Base-by-base conservation (phyloP, 2,888 invertebrate species). In the Amphipoea lucens region DNA sequence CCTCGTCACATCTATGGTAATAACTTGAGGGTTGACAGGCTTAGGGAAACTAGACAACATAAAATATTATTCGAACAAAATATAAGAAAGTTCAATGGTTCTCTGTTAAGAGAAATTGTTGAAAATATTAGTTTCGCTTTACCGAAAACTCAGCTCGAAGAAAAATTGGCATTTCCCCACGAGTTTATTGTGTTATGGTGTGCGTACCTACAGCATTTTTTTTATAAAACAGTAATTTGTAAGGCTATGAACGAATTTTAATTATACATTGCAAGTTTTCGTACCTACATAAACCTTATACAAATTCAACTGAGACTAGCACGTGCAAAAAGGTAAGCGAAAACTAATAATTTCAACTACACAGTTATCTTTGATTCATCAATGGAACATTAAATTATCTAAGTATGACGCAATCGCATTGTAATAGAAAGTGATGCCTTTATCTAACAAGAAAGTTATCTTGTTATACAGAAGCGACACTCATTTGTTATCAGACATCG, bases 1-100 rank as follows among this genome's bases (percentile, higher is more conserved):
- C 81, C 87, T 90, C 90, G 87, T 91, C 91, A 90, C 89, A 90
- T 90, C 85, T 91, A 91, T 90, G 91, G 87, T 89, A 90, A 92
- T 91, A 90, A 87, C 73, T 67, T 63, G 71, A 93, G 92, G 91
- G 92, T 63, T 92, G 91, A 72, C 89, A 67, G 57, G 71, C 17
- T 63, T 48, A 29, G 7, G 14, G 66, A 69, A 66, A 79, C 71
- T 74, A 85, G 68, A 65, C n/a, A 65, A 78, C 36, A 65, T 70
- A 73, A 72, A 79, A 86, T 76, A 76, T 79, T 66, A 51, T 72
- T 54, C 11, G 36, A 69, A 75, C 17, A 70, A 74, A 74, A 79
- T 36, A 69, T 62, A 54, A 57, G 40, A 73, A 60, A 65, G 23
- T 29, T 57, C 57, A 54, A 72, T 40, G 62, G 54, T 62, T 57